Conservation (phyloP, 2,797 vertebrate genomes). For the Gallinago solitaria region DNA sequence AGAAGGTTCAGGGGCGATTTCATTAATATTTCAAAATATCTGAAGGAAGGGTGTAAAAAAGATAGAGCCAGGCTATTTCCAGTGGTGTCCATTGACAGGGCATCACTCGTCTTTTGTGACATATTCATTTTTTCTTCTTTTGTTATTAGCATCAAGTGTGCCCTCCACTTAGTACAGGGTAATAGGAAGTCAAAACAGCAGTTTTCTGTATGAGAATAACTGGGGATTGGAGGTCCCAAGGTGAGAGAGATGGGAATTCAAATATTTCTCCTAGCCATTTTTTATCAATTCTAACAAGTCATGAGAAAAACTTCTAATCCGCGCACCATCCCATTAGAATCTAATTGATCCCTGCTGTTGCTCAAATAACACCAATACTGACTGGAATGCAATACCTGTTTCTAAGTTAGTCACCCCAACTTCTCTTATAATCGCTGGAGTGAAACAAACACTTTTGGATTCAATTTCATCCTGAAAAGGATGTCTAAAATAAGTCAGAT, state of each 20-base stretch:
- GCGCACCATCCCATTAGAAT: background rate
- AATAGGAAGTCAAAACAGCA: background rate
- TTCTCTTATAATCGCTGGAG: background rate
- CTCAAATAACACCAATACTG: background rate
- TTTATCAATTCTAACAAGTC: background rate
- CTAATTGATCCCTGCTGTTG: background rate
- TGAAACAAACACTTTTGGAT: background rate
- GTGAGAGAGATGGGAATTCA: background rate
- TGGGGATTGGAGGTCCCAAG: background rate
- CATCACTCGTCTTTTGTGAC: background rate
- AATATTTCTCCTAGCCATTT: background rate
- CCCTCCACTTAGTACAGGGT: background rate
- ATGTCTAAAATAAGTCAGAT: background rate
- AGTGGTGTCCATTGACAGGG: background rate
- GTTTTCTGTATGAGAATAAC: background rate
- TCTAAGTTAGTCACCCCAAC: background rate
- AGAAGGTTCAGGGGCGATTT: background rate
- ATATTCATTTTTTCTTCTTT: background rate
- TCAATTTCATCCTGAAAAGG: background rate
- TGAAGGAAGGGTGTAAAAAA: background rate
- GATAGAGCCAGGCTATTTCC: background rate
- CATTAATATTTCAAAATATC: background rate
- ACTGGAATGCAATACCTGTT: background rate
- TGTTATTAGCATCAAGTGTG: background rate
- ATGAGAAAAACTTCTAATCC: background rate